Evolutionary conservation across 2,797 vertebrate genomes (phyloP), one percentile per base, ranked within the genome.

Genomic region (Craterocephalus amniculus): DNA sequence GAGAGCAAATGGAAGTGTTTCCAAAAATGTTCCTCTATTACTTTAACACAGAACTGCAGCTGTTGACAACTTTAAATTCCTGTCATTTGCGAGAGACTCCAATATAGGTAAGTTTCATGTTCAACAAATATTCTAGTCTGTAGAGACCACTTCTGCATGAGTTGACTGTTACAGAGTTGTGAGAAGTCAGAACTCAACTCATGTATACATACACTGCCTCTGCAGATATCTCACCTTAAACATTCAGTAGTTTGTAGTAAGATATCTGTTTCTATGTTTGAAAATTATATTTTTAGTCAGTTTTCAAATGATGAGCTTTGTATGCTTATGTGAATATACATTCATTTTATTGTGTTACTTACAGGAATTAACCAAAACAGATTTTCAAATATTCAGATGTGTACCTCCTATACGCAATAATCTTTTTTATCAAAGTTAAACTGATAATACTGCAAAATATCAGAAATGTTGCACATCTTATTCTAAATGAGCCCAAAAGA

Each of bases 51-150:
- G 45, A 74, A 38, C 34, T 55, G 18, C 20, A 34, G 26, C 32
- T 67, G 36, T 67, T n/a, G 6, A 52, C n/a, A 48, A 24, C 1
- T 79, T 48, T 6, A 32, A 67, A 69, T 67, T 67, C 8, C 34
- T 67, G 35, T 43, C 6, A 43, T 36, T 61, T 59, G 34, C 13
- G 52, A 26, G 0, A 48, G 8, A 55, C 49, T 67, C 31, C 12
- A 58, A 26, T 5, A 13, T 29, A 55, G 13, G 49, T 8, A 52
- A 7, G 27, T 51, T 67, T 66, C 5, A 65, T 16, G 20, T 7
- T 27, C 20, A 38, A 49, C 18, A 56, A 45, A 58, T 34, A 2
- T 11, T 27, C n/a, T 40, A 2, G 16, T 27, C n/a, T 27, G 10
- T 16, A 31, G 40, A 63, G 58, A 62, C 32, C 55, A 4, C 22